A percentile compares a stretch with the other conserved stretches of the same genome.
Evolutionary conservation across 2,113 vertebrate genomes (phyloP).

Genomic region (Zingel zingel): DNA sequence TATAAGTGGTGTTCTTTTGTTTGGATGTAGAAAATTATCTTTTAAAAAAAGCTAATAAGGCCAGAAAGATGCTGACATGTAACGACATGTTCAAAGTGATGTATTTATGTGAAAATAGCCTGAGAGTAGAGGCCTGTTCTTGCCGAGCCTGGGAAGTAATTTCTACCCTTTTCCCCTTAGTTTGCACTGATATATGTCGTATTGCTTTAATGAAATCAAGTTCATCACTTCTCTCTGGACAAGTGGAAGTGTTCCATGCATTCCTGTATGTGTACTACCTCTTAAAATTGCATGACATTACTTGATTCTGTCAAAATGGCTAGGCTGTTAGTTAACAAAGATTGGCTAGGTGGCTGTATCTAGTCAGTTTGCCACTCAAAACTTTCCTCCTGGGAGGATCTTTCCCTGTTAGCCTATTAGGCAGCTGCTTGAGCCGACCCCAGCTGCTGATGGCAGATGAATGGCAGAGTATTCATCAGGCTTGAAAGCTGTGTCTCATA

Average conservation of each 20-base stretch:
- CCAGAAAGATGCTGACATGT: constrained; percentile 51
- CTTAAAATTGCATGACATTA: constrained; percentile 38
- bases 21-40: constrained; percentile 31
- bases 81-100: constrained; percentile 34
- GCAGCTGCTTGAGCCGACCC: constrained; percentile 66
- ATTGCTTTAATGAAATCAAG: constrained; percentile 65
- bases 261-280: constrained; percentile 35
- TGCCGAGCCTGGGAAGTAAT: constrained; percentile 38
- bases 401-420: constrained; percentile 76
- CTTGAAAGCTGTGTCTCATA: constrained; percentile 50
- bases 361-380: constrained; percentile 72
- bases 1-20: constrained; percentile 12
- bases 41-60: constrained; percentile 34
- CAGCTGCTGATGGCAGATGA: constrained; percentile 73
- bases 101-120: constrained; percentile 30
- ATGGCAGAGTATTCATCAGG: constrained; percentile 64
- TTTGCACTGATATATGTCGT: constrained; percentile 58
- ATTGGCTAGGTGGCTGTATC: constrained; percentile 48
- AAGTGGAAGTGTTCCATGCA: constrained; percentile 35
- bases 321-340: constrained; percentile 51
- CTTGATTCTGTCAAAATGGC: constrained; percentile 53
- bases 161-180: constrained; percentile 29
- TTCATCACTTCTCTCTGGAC: constrained; percentile 63
- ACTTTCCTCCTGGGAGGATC: constrained; percentile 54
- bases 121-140: constrained; percentile 37